Base-by-base conservation (phyloP, 1,140 invertebrate species). In the Chironomus striatipennis region DNA sequence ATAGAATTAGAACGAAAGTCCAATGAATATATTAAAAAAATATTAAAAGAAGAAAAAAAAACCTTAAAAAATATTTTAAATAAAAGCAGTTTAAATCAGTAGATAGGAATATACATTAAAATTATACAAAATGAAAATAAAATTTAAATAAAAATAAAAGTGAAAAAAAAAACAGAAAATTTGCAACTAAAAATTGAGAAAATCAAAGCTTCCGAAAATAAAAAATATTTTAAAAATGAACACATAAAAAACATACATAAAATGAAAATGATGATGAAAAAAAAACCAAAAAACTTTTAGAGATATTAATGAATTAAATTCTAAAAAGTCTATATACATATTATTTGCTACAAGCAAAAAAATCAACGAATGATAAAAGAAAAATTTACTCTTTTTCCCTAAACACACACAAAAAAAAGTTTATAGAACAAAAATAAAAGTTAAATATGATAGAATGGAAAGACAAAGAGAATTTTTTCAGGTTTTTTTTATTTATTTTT, bases 231-330 rank as follows among this genome's bases (percentile, higher is more conserved):
- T 34, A 34, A 34, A 34, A 34, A 34, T 34, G 24, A 57, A 57
- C 47, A 57, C 47, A 57, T 34, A 34, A 34, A 34, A 34, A n/a
- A 57, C 47, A 57, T 12, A 57, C 12, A 57, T 57, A n/a, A 5
- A 57, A n/a, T 47, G 9, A 57, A 10, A 9, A 47, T 47, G 43
- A 47, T 47, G 43, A 43, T 10, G 42, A 43, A 10, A 47, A 34
- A 34, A 34, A 57, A 67, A 70, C 65, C 65, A 70, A 34, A 34
- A 34, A 34, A 70, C 18, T 70, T 70, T 70, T 70, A 70, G 65
- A 70, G 65, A 70, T 57, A 70, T 70, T 70, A 70, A 70, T 70
- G 65, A 70, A 70, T 20, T 70, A 70, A 70, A 70, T 70, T 70
- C 65, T 70, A 70, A 70, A 70, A 20, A 70, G 18, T 70, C 65